These are phyloP conservation scores for Lipotes vexillifer DNA, from an alignment of 2,113 vertebrate genomes.

Conservation along the genomic window DNA sequence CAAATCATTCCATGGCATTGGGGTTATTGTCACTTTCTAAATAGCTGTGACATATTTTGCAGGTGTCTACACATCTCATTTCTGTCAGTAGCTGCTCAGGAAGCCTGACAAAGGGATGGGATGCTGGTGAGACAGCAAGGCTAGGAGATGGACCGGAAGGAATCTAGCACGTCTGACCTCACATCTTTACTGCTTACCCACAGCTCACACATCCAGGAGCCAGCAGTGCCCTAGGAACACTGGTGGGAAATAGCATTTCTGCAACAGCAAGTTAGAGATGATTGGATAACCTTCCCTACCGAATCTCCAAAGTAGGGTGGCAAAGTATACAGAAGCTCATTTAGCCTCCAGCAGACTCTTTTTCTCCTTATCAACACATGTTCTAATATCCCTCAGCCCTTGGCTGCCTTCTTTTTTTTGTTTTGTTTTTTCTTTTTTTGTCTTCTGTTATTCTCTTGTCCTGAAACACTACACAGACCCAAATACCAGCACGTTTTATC, in stretches of 20 bases:
- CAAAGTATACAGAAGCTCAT: background rate
- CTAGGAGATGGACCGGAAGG: background rate
- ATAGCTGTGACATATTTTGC: background rate
- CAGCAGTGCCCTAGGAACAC: background rate
- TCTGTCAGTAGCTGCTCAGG: background rate
- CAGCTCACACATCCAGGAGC: background rate
- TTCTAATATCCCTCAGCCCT: background rate
- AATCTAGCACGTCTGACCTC: background rate
- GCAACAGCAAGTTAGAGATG: background rate
- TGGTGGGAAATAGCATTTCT: background rate
- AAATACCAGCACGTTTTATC: background rate
- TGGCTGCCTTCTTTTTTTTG: background rate
- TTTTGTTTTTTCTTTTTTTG: background rate
- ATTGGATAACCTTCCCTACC: background rate
- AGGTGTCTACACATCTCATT: background rate
- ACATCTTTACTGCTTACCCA: background rate
- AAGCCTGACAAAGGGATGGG: background rate
- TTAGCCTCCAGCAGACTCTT: background rate
- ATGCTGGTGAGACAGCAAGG: background rate
- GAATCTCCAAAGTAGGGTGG: background rate
- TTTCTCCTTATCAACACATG: background rate
- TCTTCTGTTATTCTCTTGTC: background rate
- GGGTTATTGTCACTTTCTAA: background rate
- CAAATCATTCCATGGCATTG: background rate
- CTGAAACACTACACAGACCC: background rate